Evolutionary conservation across 2,113 vertebrate species (phyloP).

Genomic region (cat (Felis catus)): DNA sequence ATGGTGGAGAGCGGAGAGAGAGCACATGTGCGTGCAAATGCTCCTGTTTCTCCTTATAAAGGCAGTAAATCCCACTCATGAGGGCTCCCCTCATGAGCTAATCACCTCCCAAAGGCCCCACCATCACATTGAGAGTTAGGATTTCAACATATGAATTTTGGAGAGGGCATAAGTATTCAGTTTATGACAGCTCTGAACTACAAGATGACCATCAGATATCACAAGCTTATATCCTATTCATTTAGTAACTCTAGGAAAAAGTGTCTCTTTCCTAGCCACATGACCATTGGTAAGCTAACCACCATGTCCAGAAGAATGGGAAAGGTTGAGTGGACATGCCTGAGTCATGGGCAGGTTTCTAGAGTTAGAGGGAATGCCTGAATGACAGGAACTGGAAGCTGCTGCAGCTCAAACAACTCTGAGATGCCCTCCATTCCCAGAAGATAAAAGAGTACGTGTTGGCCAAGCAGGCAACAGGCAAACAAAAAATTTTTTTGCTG

Average conservation of each 20-base stretch:
- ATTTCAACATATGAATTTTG: not conserved
- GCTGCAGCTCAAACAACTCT: not conserved
- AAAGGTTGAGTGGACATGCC: not conserved
- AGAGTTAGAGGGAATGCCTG: not conserved
- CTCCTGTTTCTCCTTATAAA: not conserved
- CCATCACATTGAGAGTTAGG: not conserved
- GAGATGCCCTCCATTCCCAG: not conserved
- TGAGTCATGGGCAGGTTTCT: not conserved
- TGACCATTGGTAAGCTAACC: not conserved
- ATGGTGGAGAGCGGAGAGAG: not conserved
- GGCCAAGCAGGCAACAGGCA: not conserved
- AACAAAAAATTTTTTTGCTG: not conserved
- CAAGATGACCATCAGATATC: not conserved
- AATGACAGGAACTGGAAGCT: accelerated
- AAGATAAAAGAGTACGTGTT: not conserved
- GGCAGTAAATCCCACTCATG: not conserved
- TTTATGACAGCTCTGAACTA: not conserved
- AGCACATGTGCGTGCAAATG: not conserved
- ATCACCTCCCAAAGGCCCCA: not conserved
- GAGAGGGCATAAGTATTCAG: not conserved
- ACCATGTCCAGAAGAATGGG: not conserved
- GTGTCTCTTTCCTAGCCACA: not conserved
- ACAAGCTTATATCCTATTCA: not conserved
- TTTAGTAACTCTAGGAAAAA: not conserved
- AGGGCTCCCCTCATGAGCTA: not conserved